Percentiles rank a stretch among this genome's conserved stretches.
Evolutionary conservation across 2,888 invertebrate genomes (phyloP).

Genomic region (Acleris cristana): DNA sequence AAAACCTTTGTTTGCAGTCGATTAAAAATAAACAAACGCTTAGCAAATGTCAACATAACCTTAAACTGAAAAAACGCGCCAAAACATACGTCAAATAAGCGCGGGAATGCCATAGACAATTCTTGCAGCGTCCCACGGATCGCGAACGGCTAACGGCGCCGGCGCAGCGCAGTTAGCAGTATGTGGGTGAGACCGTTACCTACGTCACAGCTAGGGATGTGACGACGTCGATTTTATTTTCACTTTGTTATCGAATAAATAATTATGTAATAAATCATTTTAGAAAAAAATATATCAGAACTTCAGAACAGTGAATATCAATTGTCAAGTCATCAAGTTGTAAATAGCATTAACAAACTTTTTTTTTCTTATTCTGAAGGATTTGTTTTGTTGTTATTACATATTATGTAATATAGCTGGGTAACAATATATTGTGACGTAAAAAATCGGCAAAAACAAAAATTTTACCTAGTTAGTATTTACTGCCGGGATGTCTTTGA

Average conservation of each 20-base stretch:
- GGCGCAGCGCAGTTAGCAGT: slow-evolving; percentile 77
- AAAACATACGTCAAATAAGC: slow-evolving; percentile 16
- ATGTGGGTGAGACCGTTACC: slow-evolving; percentile 83
- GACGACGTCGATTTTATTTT: slow-evolving; percentile 25
- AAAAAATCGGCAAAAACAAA: too few species aligned
- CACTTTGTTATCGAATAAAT: neutral
- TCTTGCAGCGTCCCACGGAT: slow-evolving; percentile 48
- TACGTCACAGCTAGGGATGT: slow-evolving; percentile 68
- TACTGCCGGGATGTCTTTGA: too few species aligned
- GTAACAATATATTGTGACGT: too few species aligned
- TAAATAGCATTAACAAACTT: too few species aligned
- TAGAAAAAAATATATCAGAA: neutral
- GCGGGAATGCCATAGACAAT: slow-evolving; percentile 20
- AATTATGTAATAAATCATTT: neutral
- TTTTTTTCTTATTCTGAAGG: too few species aligned
- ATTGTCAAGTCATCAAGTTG: too few species aligned
- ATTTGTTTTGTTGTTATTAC: too few species aligned
- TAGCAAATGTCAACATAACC: neutral
- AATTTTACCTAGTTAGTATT: too few species aligned
- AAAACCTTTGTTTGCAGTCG: too few species aligned
- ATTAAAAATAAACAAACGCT: neutral
- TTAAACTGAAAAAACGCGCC: slow-evolving; percentile 5
- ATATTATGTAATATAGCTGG: too few species aligned
- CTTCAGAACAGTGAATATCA: too few species aligned
- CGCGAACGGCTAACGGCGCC: slow-evolving; percentile 75